Base-by-base conservation (phyloP, 2,113 vertebrate genomes). In the Hippocampus zosterae region DNA sequence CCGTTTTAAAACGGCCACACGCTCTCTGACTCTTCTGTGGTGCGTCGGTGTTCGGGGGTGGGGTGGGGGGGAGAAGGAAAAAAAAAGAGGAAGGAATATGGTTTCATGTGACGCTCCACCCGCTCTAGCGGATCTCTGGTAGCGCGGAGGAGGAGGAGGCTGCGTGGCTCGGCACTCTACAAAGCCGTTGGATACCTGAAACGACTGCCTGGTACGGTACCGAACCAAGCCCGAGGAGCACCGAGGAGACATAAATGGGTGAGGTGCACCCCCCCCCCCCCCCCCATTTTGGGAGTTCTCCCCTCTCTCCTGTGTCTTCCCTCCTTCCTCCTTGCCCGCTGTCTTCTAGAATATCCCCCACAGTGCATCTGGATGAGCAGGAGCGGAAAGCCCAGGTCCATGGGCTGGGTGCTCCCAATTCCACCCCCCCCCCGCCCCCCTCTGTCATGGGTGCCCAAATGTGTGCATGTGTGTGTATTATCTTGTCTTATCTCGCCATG, bases 221-320 rank as follows among this genome's bases (percentile, higher is more conserved):
- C 68, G 62, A 19, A 56, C 59, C 71, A 72, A 55, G 80, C 84
- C 73, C 67, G 78, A 84, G 79, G 70, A 86, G 81, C 77, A 85
- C 74, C 79, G 84, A 65, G 79, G 87, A 78, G 42, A 84, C 84
- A 86, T 89, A 81, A 89, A 91, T 91, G 89, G 89, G 89, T 91
- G 70, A 90, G 87, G 74, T 23, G 60, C 67, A 7, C 0, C 69
- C 15, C 12, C 71, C 19, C 37, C 18, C 0, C 69, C 15, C 12
- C 71, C 19, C 37, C 18, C 64, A 0, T 66, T n/a, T 76, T 68
- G 56, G 21, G 16, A 72, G 56, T 37, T 21, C 74, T 23, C 0
- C 23, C 23, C 55, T 11, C 9, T 11, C 53, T 1, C 72, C n/a
- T 77, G 18, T 53, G 12, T 71, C 77, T 73, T 40, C 74, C n/a